Evolutionary conservation across 2,797 vertebrate genomes (phyloP).

Genomic region (Vireo griseus): DNA sequence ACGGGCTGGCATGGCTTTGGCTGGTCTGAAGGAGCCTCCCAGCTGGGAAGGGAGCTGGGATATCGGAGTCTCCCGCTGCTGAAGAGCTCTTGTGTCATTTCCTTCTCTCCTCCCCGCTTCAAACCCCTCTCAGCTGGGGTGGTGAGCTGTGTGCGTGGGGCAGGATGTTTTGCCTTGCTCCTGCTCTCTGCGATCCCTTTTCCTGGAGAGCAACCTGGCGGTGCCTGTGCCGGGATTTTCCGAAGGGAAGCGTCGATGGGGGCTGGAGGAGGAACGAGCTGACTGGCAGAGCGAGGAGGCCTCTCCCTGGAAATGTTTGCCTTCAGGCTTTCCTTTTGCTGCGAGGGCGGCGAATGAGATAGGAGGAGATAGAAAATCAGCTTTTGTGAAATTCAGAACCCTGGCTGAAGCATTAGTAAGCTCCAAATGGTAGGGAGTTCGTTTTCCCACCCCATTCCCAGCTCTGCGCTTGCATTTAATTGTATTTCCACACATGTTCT

Average conservation of each 20-base stretch:
- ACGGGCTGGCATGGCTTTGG: fast-evolving
- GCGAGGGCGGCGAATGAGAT: neutral
- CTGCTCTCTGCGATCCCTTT: neutral
- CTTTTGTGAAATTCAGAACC: neutral
- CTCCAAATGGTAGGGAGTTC: neutral
- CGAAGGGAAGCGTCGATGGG: fast-evolving
- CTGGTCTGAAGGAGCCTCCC: neutral
- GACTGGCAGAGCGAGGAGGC: neutral
- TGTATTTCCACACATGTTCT: neutral
- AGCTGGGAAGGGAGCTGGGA: neutral
- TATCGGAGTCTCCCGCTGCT: neutral
- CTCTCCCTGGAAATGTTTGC: neutral
- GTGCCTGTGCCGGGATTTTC: neutral
- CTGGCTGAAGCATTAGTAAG: slow-evolving; percentile 14
- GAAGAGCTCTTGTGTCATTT: neutral
- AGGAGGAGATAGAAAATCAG: neutral
- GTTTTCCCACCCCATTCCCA: neutral
- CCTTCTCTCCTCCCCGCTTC: neutral
- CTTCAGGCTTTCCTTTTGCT: slow-evolving; percentile 19
- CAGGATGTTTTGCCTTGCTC: neutral
- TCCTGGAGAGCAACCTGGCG: neutral
- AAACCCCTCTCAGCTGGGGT: neutral
- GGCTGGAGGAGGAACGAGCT: neutral
- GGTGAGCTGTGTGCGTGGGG: neutral
- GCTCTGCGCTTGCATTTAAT: neutral